Base-by-base conservation (phyloP, 1,140 invertebrate genomes). In the Steinernema feltiae region DNA sequence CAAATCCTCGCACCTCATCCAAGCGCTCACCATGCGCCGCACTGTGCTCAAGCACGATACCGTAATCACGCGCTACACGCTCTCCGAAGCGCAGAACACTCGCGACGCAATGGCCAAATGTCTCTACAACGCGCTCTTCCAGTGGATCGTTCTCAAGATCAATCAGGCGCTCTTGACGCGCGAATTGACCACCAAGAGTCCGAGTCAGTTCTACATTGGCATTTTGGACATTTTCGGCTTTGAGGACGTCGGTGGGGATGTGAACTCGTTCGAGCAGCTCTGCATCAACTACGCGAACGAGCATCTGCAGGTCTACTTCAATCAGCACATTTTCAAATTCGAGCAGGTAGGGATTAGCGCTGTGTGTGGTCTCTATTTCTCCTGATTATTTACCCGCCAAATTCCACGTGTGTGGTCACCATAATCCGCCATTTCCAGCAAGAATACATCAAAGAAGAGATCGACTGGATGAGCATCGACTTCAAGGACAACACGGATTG, bases 221-320 rank as follows among this genome's bases (percentile, higher is more conserved):
- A 93, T 97, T 35, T 88, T 97, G 75, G 95, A 98, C 87, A 98
- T 98, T 86, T 98, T 97, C 89, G 95, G 95, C 41, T 97, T 98
- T 89, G 95, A 97, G 88, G 94, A 97, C 88, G 90, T 91, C 83
- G 87, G 86, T n/a, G 85, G 86, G 73, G 82, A 87, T 48, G 82
- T 77, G 79, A 90, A 90, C 86, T 95, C 93, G 87, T 98, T 97
- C 87, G 95, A 98, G 88, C 94, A 97, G 88, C 90, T 97, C 80
- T 97, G 94, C 87, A 97, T 97, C 74, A 98, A 98, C 88, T 97
- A 95, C 88, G 94, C 80, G 0, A 84, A 83, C 63, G 94, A 98
- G 88, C 94, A 96, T 88, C 88, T 98, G 32, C 95, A 98, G 88
- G 93, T 94, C 87, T 97, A 97, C 87, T 98, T 98, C 88, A 97